These are phyloP conservation scores for Pelodiscus sinensis DNA, from an alignment of 2,113 vertebrate genomes.

Conservation along the genomic window DNA sequence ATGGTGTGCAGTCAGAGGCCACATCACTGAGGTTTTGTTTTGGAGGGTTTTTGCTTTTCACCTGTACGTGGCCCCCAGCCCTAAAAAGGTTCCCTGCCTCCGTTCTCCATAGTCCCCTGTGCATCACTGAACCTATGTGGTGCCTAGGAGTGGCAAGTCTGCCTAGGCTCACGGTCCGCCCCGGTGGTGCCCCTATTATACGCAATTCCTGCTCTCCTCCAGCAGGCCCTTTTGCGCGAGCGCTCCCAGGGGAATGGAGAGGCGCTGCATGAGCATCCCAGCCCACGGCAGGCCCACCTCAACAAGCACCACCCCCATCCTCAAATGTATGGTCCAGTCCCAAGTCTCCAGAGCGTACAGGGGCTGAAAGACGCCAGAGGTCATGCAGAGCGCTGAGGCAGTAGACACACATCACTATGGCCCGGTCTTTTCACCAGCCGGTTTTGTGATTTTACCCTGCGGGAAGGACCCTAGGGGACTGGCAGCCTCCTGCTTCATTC, in stretches of 20 bases:
- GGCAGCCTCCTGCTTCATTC: not conserved
- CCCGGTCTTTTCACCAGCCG: not conserved
- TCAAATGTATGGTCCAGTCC: not conserved
- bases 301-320: not conserved
- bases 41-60: too few relatives aligned
- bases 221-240: not conserved
- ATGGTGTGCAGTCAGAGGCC: too few relatives aligned
- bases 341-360: not conserved
- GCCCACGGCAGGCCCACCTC: too few relatives aligned
- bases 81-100: too few relatives aligned
- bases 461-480: not conserved
- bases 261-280: not conserved
- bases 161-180: too few relatives aligned
- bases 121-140: too few relatives aligned
- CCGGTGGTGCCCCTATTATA: too few relatives aligned
- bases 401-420: not conserved
- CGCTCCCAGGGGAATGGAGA: not conserved
- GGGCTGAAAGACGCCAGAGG: not conserved
- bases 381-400: not conserved
- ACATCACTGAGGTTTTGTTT: too few relatives aligned
- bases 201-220: not conserved
- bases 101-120: too few relatives aligned
- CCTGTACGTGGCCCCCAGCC: too few relatives aligned
- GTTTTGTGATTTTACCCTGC: not conserved
- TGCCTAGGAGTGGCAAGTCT: too few relatives aligned